Evolutionary conservation across 2,113 vertebrate genomes (phyloP), one percentile per base, ranked within the genome.

Genomic region (Heteronetta atricapilla): DNA sequence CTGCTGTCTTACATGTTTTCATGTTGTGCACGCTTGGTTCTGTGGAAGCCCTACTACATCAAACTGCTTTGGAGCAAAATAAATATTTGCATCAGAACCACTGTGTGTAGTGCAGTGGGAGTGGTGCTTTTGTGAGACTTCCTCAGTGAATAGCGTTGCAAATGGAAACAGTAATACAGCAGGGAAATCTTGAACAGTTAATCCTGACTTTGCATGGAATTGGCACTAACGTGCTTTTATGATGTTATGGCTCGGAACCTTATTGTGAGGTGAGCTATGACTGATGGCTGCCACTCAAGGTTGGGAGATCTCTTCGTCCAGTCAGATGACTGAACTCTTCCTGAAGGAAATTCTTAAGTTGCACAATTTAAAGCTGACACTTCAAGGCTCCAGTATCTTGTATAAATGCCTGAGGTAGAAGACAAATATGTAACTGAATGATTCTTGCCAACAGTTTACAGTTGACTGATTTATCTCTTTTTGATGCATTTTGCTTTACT

Each of bases 171-270:
- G 97, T 98, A 98, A 96, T 97, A 98, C 98, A 98, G 98, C 97
- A 97, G 98, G 98, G 98, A 97, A 98, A 98, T 46, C 48, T 93
- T 13, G 3, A 76, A 96, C 92, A 56, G 31, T 89, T 36, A 86
- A 93, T 85, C 95, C 85, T 85, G 88, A 85, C 96, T 63, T 97
- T 92, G 96, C 92, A 95, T 96, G 95, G 98, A 97, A 88, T 91
- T 33, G 36, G 97, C 97, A 93, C 93, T 22, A 1, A 1, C 28
- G 95, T 98, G 98, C 98, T 89, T 97, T 95, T 95, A 95, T 99
- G 99, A 99, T 50, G 98, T 98, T 95, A 94, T 97, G 15, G 97
- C 98, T 98, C 96, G 1, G 97, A 99, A 98, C 98, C 99, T 79
- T 28, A 22, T 38, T 33, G 6, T 75, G 72, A 96, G 99, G 98